phyloP scores from a whole-genome alignment of 2,113 vertebrate species.

The Asarcornis scutulata region DNA sequence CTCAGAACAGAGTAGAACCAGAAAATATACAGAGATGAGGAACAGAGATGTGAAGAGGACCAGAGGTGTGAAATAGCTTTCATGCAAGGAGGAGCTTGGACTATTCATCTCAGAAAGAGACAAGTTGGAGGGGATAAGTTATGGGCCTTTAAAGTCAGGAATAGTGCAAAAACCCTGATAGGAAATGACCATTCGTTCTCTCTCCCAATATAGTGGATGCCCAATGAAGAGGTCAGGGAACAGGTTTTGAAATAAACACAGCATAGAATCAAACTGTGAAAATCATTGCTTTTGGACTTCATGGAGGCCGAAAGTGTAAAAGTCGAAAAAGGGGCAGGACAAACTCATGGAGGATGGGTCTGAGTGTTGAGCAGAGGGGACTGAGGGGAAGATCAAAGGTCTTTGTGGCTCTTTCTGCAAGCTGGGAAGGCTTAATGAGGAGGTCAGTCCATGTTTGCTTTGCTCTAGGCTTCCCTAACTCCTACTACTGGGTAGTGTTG shows the following conservation, averaged over 20 bases:
- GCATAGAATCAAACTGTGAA: not conserved
- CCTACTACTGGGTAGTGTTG: no score
- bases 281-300: not conserved
- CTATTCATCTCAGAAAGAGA: not conserved
- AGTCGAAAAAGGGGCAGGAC: not conserved
- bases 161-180: not conserved
- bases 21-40: not conserved
- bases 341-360: not conserved
- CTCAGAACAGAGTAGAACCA: not conserved
- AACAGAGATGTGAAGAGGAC: not conserved
- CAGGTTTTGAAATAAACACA: not conserved
- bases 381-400: not conserved
- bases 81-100: not conserved
- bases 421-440: not conserved
- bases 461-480: not conserved
- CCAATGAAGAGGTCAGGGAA: not conserved
- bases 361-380: not conserved
- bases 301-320: not conserved
- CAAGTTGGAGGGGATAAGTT: not conserved
- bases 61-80: not conserved
- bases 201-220: not conserved
- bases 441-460: no score
- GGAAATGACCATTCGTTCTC: not conserved
- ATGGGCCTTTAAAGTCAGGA: not conserved
- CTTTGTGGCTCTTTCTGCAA: not conserved